A percentile compares a stretch with the other conserved stretches of the same genome.
phyloP scores from a whole-genome alignment of 1,140 invertebrate genomes.

The Lordiphosa mommai region DNA sequence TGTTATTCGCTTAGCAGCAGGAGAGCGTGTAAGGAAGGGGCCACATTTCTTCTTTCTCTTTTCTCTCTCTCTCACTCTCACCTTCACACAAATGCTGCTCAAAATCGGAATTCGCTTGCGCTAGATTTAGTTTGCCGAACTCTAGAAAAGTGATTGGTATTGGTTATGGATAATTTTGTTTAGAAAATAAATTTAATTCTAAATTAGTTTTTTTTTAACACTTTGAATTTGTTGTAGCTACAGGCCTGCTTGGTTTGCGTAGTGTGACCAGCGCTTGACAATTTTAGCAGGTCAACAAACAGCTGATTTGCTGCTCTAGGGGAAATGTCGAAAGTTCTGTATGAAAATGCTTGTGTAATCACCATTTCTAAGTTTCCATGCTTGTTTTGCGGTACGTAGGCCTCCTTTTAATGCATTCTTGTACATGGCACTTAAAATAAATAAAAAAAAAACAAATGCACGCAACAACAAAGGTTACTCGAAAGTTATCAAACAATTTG shows the following conservation, averaged over 20 bases:
- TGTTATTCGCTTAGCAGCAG: slow-evolving; percentile 14
- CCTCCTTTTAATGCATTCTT: slow-evolving; percentile 68
- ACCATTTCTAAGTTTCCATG: slow-evolving; percentile 75
- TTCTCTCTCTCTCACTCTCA: slow-evolving; percentile 29
- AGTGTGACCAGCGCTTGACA: not conserved
- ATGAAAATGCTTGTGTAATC: slow-evolving; percentile 38
- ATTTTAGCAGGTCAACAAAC: not conserved
- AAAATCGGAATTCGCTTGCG: slow-evolving; percentile 70
- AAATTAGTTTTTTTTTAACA: slow-evolving; percentile 3
- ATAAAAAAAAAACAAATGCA: slow-evolving; percentile 10
- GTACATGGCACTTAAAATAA: slow-evolving; percentile 52
- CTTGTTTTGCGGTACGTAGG: slow-evolving; percentile 65
- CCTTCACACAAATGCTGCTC: slow-evolving; percentile 77
- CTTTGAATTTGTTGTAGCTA: slow-evolving; percentile 8
- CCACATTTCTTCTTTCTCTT: not conserved
- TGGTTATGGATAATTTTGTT: slow-evolving; percentile 4
- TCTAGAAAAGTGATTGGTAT: slow-evolving; percentile 51
- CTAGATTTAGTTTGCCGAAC: slow-evolving; percentile 67
- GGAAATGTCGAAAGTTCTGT: slow-evolving; percentile 13
- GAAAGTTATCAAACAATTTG: too few relatives aligned
- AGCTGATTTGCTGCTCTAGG: slow-evolving; percentile 36
- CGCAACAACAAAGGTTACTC: slow-evolving; percentile 4
- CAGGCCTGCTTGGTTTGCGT: not conserved
- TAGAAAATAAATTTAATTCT: slow-evolving; percentile 5
- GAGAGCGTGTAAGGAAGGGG: not conserved